Evolutionary conservation across 2,113 vertebrate species (phyloP).

Genomic region (Cichladusa arquata): DNA sequence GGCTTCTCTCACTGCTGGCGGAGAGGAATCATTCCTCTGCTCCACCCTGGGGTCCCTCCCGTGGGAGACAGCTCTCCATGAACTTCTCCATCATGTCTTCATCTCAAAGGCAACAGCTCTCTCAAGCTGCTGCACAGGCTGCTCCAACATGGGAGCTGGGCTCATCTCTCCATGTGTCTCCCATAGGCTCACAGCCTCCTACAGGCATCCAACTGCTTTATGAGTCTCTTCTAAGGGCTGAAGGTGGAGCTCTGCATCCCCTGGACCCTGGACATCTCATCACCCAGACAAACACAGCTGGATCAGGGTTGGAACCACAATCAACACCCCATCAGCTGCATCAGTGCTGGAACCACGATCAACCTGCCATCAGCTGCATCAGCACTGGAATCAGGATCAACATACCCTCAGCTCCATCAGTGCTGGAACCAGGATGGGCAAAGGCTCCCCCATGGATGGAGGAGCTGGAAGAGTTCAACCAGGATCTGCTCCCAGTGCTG

Average conservation of each 20-base stretch:
- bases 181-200: neutral
- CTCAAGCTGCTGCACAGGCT: neutral
- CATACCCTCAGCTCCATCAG: neutral
- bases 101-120: neutral
- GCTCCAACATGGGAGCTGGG: neutral
- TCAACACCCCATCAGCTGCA: neutral
- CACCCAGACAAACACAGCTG: no score
- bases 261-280: neutral
- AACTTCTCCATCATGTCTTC: no score
- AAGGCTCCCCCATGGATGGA: neutral
- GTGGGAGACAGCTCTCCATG: neutral
- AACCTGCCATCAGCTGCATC: neutral
- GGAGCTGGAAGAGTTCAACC: neutral
- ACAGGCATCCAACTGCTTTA: neutral
- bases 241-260: neutral
- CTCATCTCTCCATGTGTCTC: neutral
- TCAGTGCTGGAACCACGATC: fast-evolving
- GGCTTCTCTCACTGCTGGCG: neutral
- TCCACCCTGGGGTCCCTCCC: neutral
- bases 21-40: neutral
- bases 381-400: neutral
- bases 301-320: neutral
- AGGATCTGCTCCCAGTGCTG: neutral
- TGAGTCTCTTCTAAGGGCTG: neutral
- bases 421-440: neutral